A percentile compares a stretch with the other conserved stretches of the same genome.
Conservation (phyloP, 2,888 invertebrate species). For the Biston stratarius region DNA sequence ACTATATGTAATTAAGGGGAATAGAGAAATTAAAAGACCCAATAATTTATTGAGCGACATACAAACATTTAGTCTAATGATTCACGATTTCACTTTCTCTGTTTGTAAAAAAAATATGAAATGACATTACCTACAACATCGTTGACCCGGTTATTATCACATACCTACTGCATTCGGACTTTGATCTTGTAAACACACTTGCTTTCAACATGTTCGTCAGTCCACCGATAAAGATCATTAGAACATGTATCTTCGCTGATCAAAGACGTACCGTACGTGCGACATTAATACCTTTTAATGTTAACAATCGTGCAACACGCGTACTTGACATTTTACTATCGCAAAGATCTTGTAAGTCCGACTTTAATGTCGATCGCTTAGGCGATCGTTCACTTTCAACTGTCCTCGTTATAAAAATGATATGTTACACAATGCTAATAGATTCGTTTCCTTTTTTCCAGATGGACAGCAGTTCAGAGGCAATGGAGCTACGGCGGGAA, state of each 20-base stretch:
- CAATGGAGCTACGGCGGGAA: constrained; percentile 87
- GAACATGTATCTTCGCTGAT: constrained; percentile 47
- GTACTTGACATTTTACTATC: constrained; percentile 72
- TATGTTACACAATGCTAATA: constrained; percentile 20
- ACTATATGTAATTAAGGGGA: constrained; percentile 31
- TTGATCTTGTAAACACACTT: constrained; percentile 49
- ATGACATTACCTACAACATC: constrained; percentile 30
- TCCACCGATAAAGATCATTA: constrained; percentile 50
- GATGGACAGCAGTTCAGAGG: constrained; percentile 89
- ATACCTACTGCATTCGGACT: constrained; percentile 52
- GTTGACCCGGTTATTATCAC: constrained; percentile 36
- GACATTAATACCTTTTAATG: constrained; percentile 52
- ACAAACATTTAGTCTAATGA: constrained; percentile 12
- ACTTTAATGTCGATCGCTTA: constrained; percentile 34
- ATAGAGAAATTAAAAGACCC: constrained; percentile 14
- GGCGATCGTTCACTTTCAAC: constrained; percentile 20
- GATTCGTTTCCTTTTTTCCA: constrained; percentile 75
- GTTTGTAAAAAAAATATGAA: constrained; percentile 31
- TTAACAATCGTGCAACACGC: constrained; percentile 57
- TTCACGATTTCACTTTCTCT: constrained; percentile 32
- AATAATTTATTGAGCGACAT: constrained; percentile 24
- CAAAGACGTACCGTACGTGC: constrained; percentile 55
- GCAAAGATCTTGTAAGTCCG: constrained; percentile 45
- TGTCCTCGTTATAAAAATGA: constrained; percentile 37
- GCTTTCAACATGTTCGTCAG: constrained; percentile 41